phyloP scores from a whole-genome alignment of 2,797 vertebrate species.

The Mormyrus proboscirostris region DNA sequence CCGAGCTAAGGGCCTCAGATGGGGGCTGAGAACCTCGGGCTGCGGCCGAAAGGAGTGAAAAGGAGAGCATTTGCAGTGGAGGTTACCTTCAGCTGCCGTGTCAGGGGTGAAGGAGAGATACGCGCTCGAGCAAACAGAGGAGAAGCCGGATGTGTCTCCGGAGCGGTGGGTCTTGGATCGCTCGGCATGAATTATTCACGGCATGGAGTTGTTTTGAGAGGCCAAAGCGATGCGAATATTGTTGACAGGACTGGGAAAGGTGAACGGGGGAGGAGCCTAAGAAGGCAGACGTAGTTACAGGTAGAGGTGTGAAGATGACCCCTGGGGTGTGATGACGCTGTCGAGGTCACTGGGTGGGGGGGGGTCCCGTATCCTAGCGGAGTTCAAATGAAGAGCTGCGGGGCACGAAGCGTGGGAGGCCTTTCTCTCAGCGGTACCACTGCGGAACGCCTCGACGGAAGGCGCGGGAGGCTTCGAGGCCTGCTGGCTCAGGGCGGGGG shows the following conservation, averaged over 20 bases:
- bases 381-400: neutral
- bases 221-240: neutral
- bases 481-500: neutral
- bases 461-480: conserved; percentile 10
- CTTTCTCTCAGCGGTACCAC: neutral
- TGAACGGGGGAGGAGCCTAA: neutral
- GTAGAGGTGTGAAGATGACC: neutral
- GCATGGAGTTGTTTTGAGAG: neutral
- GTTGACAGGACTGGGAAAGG: neutral
- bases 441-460: neutral
- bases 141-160: neutral
- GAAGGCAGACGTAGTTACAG: neutral
- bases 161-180: neutral
- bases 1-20: conserved; percentile 48
- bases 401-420: conserved; percentile 34
- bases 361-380: neutral
- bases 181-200: neutral
- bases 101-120: neutral
- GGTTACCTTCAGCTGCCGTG: neutral
- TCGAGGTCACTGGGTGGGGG: neutral
- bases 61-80: neutral
- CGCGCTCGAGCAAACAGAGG: neutral
- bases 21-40: neutral
- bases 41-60: neutral
- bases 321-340: neutral